These are phyloP conservation scores for Scaptomyza reducta DNA, from an alignment of 2,888 invertebrate species.

Conservation along the genomic window DNA sequence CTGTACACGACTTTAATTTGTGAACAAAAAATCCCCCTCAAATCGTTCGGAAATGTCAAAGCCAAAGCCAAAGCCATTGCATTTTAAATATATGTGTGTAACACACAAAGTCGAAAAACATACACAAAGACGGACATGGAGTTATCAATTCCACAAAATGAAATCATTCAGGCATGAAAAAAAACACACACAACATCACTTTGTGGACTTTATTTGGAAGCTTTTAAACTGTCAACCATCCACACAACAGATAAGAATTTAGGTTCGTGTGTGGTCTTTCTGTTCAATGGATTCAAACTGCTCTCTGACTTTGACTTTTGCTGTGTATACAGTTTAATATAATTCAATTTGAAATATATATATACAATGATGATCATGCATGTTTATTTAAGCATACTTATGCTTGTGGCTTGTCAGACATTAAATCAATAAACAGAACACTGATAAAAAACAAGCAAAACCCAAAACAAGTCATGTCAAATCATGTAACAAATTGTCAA, in stretches of 20 bases:
- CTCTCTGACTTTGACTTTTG: constrained; percentile 50
- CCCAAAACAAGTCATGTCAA: constrained; percentile 26
- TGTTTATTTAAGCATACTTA: constrained; percentile 15
- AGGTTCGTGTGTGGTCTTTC: constrained; percentile 49
- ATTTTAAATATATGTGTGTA: constrained; percentile 49
- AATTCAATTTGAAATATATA: constrained; percentile 67
- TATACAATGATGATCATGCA: constrained; percentile 7
- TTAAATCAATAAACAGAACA: constrained; percentile 34
- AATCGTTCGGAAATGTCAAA: constrained; percentile 15
- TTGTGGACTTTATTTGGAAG: constrained; percentile 50
- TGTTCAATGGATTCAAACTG: constrained; percentile 7
- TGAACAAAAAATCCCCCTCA: constrained; percentile 53
- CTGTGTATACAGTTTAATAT: constrained; percentile 57
- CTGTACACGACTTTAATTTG: constrained; percentile 70
- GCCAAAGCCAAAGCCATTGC: constrained; percentile 35
- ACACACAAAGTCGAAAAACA: constrained; percentile 16
- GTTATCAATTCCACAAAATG: constrained; percentile 74
- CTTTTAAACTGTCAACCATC: constrained; percentile 40
- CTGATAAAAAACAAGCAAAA: not conserved
- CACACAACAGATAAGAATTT: constrained; percentile 49
- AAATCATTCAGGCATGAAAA: constrained; percentile 67
- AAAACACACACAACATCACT: constrained; percentile 29
- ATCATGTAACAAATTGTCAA: constrained; percentile 51
- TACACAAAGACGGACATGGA: constrained; percentile 9
- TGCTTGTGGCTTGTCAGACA: constrained; percentile 7